Evolutionary conservation across 2,797 vertebrate genomes (phyloP), one percentile per base, ranked within the genome.

Genomic region (Melanotaenia trifasciata): DNA sequence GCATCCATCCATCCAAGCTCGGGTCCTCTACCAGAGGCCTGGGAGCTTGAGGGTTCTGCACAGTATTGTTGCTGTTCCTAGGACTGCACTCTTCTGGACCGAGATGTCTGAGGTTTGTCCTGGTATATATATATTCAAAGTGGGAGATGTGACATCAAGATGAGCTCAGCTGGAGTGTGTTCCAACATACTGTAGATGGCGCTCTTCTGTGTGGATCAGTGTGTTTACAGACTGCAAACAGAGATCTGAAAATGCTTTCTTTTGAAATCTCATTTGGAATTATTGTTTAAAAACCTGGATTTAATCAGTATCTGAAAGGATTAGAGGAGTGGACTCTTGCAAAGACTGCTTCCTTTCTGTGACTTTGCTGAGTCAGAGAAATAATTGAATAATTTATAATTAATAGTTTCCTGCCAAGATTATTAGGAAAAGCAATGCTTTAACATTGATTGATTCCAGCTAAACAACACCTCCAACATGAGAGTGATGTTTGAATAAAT

Each of bases 191-290:
- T 26, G 26, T 26, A 26, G 26, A 2, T 26, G 26, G 26, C 26
- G 26, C 26, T 26, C 26, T 26, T 26, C n/a, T 10, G 22, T 53
- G 26, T 67, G 26, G 45, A 36, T 74, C 26, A 28, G 2, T 30
- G 33, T 68, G 40, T 64, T 47, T 47, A 45, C 26, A 20, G 14
- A 60, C 67, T 38, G 16, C 18, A 4, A 13, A 63, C 59, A 43
- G 2, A 16, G 3, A 36, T 53, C n/a, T 53, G n/a, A 24, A 53
- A 53, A 22, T 12, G 10, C 22, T 53, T 53, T 53, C 1, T 12
- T 50, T 50, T 50, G 7, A 36, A 10, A 20, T 33, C 26, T 47
- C 0, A 9, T 38, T 0, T 16, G 50, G 22, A 60, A 62, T 71
- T 59, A 28, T 35, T 28, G 4, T 47, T 57, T n/a, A 61, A 24